phyloP scores from a whole-genome alignment of 2,888 invertebrate genomes.

The Hirtodrosophila trivittata region DNA sequence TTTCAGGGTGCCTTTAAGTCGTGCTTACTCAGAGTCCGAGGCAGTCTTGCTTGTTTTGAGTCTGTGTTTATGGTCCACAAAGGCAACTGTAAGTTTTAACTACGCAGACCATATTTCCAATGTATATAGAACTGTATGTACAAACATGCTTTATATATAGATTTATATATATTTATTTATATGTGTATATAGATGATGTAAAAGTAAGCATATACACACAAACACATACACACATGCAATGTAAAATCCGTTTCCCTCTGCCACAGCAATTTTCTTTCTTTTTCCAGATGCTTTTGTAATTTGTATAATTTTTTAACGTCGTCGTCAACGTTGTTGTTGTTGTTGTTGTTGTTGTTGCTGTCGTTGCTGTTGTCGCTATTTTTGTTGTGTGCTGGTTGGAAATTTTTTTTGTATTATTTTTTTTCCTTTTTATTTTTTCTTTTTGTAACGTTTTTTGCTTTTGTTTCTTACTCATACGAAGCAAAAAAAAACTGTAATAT shows the following conservation, averaged over 20 bases:
- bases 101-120: neutral
- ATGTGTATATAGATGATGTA: constrained; percentile 7
- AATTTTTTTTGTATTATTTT: constrained; percentile 41
- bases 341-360: constrained; percentile 23
- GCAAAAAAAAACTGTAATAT: constrained; percentile 70
- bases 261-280: constrained; percentile 60
- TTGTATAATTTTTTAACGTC: constrained; percentile 77
- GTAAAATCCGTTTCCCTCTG: constrained; percentile 62
- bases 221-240: constrained; percentile 21
- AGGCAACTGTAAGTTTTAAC: neutral
- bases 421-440: constrained; percentile 23
- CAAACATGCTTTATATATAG: constrained; percentile 14
- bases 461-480: constrained; percentile 57
- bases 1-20: no score
- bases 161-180: constrained; percentile 6
- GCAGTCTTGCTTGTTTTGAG: neutral
- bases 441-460: constrained; percentile 60
- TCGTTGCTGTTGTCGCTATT: constrained; percentile 29
- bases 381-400: constrained; percentile 37
- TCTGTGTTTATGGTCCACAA: constrained; percentile 3
- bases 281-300: constrained; percentile 70
- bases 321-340: constrained; percentile 42
- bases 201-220: constrained; percentile 11
- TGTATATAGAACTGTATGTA: constrained; percentile 1
- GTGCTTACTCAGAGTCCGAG: neutral